phyloP scores from a whole-genome alignment of 2,888 invertebrate species.

The Stictocephala bisonia region DNA sequence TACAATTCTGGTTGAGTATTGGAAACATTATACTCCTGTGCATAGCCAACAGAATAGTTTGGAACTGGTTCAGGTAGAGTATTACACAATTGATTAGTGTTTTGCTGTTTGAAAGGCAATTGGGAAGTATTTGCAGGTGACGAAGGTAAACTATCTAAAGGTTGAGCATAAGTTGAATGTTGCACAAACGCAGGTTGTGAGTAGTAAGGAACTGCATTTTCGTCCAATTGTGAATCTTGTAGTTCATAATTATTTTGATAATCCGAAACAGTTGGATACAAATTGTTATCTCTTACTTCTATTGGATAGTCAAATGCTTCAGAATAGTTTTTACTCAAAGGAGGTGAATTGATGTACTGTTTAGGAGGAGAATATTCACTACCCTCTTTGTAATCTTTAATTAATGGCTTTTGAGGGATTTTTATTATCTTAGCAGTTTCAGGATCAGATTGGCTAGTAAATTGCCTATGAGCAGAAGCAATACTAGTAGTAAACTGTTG shows the following conservation, averaged over 20 bases:
- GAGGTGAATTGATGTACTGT: constrained; percentile 36
- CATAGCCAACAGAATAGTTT: constrained; percentile 2
- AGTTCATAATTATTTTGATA: background rate
- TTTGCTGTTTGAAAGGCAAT: background rate
- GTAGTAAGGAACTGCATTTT: constrained; percentile 9
- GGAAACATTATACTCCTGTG: background rate
- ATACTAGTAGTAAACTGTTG: constrained; percentile 34
- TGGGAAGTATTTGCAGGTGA: background rate
- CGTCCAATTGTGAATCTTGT: background rate
- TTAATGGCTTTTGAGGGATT: constrained; percentile 22
- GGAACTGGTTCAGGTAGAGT: constrained; percentile 3
- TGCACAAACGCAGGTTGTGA: no score
- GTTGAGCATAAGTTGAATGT: constrained; percentile 29
- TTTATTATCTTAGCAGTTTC: background rate
- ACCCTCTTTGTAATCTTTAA: background rate
- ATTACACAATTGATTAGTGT: background rate
- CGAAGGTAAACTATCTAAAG: background rate
- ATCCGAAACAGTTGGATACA: background rate
- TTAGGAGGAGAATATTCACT: constrained; percentile 39
- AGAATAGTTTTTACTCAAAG: background rate
- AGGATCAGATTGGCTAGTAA: background rate
- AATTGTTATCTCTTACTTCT: background rate
- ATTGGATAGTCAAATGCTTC: constrained; percentile 8
- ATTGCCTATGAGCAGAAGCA: constrained; percentile 25
- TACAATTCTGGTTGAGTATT: background rate